Conservation (phyloP, 2,113 vertebrate genomes). For the Rhabdornis inornatus region DNA sequence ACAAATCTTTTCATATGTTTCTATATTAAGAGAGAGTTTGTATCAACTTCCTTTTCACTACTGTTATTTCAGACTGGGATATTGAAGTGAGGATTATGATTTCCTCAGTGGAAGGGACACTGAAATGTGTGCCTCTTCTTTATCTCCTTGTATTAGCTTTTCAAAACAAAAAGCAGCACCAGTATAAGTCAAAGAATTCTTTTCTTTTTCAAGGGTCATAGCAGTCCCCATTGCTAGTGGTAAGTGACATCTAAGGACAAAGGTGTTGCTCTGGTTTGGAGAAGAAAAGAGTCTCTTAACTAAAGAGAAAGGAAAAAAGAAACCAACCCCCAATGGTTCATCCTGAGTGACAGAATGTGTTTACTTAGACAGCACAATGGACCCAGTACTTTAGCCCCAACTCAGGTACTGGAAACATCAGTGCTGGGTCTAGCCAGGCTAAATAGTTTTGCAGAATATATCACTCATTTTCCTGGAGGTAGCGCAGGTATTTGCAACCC, state of each 20-base stretch:
- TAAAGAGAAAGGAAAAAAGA: background rate
- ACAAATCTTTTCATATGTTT: background rate
- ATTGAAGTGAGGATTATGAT: background rate
- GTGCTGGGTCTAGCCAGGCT: background rate
- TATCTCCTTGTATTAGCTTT: background rate
- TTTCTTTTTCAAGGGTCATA: background rate
- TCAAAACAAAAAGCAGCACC: background rate
- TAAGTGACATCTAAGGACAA: background rate
- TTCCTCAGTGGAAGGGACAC: background rate
- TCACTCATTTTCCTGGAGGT: background rate
- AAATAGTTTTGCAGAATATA: background rate
- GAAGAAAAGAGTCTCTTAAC: background rate
- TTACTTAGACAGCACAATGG: background rate
- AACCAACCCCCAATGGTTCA: background rate
- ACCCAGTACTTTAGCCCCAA: background rate
- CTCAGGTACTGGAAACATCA: background rate
- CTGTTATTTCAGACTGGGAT: background rate
- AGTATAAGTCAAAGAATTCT: background rate
- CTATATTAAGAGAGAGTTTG: background rate
- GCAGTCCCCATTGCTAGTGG: background rate
- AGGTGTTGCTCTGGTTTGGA: background rate
- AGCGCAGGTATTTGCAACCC: background rate
- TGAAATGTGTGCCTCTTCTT: background rate
- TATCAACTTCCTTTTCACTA: background rate
- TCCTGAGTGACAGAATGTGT: background rate